Percentiles rank a stretch among this genome's conserved stretches.
Conservation (phyloP, 2,888 invertebrate genomes). For the Drosophila flavopinicola region DNA sequence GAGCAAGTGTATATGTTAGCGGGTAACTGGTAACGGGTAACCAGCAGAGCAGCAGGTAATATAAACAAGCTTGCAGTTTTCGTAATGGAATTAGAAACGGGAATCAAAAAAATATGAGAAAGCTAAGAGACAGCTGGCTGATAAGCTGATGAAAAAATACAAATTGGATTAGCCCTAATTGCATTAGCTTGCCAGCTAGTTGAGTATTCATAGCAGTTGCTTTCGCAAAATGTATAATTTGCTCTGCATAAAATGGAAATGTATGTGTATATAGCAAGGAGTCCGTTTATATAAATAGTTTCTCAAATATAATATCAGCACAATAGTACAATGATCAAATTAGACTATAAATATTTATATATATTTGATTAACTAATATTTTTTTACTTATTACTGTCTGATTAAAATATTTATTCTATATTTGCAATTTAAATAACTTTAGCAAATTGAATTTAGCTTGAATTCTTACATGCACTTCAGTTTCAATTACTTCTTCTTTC, state of each 20-base stretch:
- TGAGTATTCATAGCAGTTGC: slow-evolving; percentile 42
- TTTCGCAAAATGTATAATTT: slow-evolving; percentile 18
- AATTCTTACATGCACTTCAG: background rate
- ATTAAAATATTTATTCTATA: too few relatives aligned
- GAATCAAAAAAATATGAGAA: slow-evolving; percentile 23
- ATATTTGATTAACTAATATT: background rate
- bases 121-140: slow-evolving; percentile 34
- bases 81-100: slow-evolving; percentile 59
- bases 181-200: slow-evolving; percentile 49
- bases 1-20: background rate
- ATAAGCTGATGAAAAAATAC: slow-evolving; percentile 50
- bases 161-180: slow-evolving; percentile 70
- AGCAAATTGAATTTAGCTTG: background rate
- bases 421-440: background rate
- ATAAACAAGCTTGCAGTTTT: slow-evolving; percentile 47
- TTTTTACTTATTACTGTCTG: too few relatives aligned
- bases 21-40: background rate
- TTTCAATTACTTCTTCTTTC: background rate
- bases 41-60: slow-evolving; percentile 33
- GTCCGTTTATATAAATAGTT: background rate
- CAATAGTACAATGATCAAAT: too few relatives aligned
- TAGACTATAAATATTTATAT: background rate
- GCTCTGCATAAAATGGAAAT: background rate
- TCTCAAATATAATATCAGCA: too few relatives aligned
- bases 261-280: background rate